Percentiles rank a stretch among this genome's conserved stretches.
phyloP scores from a whole-genome alignment of 1,140 invertebrate species.

The Forficula auricularia region DNA sequence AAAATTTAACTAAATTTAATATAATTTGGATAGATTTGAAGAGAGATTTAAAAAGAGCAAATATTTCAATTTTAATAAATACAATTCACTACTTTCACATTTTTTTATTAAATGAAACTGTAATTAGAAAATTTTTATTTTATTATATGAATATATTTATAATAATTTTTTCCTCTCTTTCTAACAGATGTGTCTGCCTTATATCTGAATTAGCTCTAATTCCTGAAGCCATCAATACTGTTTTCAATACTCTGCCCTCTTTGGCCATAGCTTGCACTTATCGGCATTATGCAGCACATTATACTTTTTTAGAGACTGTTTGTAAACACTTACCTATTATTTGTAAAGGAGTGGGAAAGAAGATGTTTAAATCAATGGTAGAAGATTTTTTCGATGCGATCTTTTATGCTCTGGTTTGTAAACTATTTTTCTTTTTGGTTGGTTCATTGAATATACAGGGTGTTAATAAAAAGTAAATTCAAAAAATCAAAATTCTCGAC shows the following conservation, averaged over 20 bases:
- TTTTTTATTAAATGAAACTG: too few species aligned
- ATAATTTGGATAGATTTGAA: too few species aligned
- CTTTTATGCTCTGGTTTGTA: conserved; percentile 33
- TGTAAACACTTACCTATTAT: conserved; percentile 34
- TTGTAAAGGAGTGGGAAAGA: conserved; percentile 31
- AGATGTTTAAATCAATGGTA: conserved; percentile 31
- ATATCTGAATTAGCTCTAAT: conserved; percentile 29
- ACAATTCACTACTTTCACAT: too few species aligned
- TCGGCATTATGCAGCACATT: conserved; percentile 33
- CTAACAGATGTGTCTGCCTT: conserved; percentile 29
- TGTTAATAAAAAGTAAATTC: too few species aligned
- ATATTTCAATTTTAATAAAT: too few species aligned
- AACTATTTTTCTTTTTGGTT: conserved; percentile 5
- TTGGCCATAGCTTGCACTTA: conserved; percentile 23
- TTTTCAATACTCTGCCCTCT: conserved; percentile 10
- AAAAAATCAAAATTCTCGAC: too few species aligned
- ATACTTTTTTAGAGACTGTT: conserved; percentile 31
- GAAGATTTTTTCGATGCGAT: conserved; percentile 34
- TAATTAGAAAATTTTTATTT: neutral
- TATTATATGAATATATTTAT: neutral
- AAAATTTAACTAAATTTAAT: too few species aligned
- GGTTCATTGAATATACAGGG: too few species aligned
- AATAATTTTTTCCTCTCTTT: conserved; percentile 10
- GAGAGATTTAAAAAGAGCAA: too few species aligned
- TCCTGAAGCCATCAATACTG: conserved; percentile 15